Percentiles rank a stretch among this genome's conserved stretches.
Evolutionary conservation across 1,140 invertebrate species (phyloP).

Genomic region (Hyles vespertilio): DNA sequence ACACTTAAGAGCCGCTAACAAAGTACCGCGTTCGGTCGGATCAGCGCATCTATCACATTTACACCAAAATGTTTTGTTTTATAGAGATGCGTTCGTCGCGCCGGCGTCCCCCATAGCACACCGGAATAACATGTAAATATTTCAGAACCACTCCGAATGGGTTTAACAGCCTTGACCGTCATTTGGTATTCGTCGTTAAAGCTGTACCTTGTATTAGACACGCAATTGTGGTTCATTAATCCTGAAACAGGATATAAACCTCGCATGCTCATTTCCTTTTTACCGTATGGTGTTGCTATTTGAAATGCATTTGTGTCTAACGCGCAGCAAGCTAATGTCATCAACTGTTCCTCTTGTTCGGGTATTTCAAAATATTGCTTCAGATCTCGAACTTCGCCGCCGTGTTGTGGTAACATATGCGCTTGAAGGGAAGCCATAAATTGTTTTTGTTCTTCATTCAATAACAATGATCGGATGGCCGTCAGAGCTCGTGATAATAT

Average conservation of each 20-base stretch:
- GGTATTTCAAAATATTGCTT: constrained; percentile 76
- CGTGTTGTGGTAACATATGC: constrained; percentile 74
- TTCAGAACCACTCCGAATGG: constrained; percentile 80
- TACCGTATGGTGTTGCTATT: constrained; percentile 71
- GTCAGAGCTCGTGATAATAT: constrained; percentile 74
- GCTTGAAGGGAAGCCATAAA: constrained; percentile 77
- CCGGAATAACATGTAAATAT: constrained; percentile 85
- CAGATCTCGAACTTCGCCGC: constrained; percentile 78
- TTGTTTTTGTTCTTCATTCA: constrained; percentile 73
- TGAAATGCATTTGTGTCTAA: constrained; percentile 88
- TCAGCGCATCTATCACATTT: constrained; percentile 83
- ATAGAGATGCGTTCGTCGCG: constrained; percentile 79
- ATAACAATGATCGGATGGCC: constrained; percentile 77
- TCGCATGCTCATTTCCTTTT: constrained; percentile 76
- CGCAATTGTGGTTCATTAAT: constrained; percentile 85
- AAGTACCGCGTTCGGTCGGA: constrained; percentile 77
- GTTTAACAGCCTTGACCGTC: constrained; percentile 78
- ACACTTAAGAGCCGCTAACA: constrained; percentile 74
- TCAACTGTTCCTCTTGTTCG: constrained; percentile 77
- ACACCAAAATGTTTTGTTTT: constrained; percentile 85
- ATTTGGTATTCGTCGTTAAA: constrained; percentile 79
- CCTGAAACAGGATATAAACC: constrained; percentile 85
- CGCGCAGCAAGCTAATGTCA: constrained; percentile 78
- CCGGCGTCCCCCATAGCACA: constrained; percentile 83
- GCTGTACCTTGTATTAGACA: constrained; percentile 83